Base-by-base conservation (phyloP, 2,888 invertebrate genomes). In the Tiliacea citrago region DNA sequence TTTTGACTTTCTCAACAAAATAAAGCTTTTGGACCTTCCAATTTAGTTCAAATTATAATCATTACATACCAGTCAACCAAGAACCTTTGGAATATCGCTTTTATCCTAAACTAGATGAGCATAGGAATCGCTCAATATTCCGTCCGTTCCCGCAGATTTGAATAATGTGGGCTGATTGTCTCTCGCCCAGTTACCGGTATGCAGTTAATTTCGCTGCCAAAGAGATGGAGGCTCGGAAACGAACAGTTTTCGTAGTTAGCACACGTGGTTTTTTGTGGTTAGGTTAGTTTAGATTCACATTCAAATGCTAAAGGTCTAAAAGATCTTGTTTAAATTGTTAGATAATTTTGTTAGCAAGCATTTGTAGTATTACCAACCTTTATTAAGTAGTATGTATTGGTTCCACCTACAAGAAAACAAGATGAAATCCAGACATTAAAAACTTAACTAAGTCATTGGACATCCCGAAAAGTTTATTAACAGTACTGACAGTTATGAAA, bases 91-190 rank as follows among this genome's bases (percentile, higher is more conserved):
- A 47, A 29, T 13, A 16, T 13, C n/a, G 8, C 21, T 49, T 62
- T 45, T 62, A 55, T 16, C 12, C 35, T 29, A 6, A 58, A 42
- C 49, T 42, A 57, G 62, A 53, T 47, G 73, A 57, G 55, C 58
- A 58, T 57, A 39, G 58, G 62, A 66, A 51, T 60, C 49, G 45
- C 51, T 77, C 73, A 71, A 77, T 68, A 78, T 80, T 80, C 74
- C 49, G 45, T 16, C 55, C 35, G 67, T 18, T 62, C 39, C 53
- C 58, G 75, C 69, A 70, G 74, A 85, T 89, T 88, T 87, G 83
- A 89, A 89, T 88, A 89, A 86, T 82, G 81, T 77, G 72, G 73
- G 76, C 75, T 72, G 86, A 86, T 83, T 86, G 81, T 77, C 79
- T 73, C 55, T 70, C 73, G 66, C 73, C 62, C 67, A 35, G 70